These are phyloP conservation scores for Cichlasoma orientale DNA, from an alignment of 2,797 vertebrate species.

Conservation along the genomic window DNA sequence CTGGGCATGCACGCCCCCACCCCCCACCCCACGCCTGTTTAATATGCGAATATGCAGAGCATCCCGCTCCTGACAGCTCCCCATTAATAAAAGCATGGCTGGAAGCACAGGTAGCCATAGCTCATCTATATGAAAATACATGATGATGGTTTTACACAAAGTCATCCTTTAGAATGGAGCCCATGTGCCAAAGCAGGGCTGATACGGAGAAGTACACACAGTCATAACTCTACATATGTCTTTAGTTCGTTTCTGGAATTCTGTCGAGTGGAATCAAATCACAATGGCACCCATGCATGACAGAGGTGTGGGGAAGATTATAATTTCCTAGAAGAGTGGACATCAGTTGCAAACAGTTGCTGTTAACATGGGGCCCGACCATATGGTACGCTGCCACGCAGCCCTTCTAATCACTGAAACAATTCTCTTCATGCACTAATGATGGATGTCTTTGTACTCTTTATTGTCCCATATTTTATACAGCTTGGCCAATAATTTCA, in stretches of 20 bases:
- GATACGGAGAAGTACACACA: conserved; percentile 83
- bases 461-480: conserved; percentile 28
- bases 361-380: conserved; percentile 45
- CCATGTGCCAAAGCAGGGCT: conserved; percentile 84
- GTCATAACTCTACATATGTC: conserved; percentile 82
- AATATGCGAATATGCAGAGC: conserved; percentile 99
- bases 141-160: conserved; percentile 99
- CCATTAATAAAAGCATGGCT: conserved; percentile 99
- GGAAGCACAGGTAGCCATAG: conserved; percentile 93
- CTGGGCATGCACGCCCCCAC: conserved; percentile 86
- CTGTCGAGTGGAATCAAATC: conserved; percentile 41
- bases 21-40: conserved; percentile 91
- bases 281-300: conserved; percentile 30
- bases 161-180: conserved; percentile 92
- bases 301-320: conserved; percentile 11
- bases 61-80: conserved; percentile 97
- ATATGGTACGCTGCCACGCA: conserved; percentile 64
- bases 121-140: conserved; percentile 99
- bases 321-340: conserved; percentile 31
- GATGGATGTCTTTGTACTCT: conserved; percentile 50
- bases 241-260: conserved; percentile 38
- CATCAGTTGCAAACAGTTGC: conserved; percentile 38
- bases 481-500: conserved; percentile 28
- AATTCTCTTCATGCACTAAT: conserved; percentile 49
- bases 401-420: conserved; percentile 66